Conservation (phyloP, 35 echinoderm and acorn worm genomes). For the Heliocidaris tuberculata region DNA sequence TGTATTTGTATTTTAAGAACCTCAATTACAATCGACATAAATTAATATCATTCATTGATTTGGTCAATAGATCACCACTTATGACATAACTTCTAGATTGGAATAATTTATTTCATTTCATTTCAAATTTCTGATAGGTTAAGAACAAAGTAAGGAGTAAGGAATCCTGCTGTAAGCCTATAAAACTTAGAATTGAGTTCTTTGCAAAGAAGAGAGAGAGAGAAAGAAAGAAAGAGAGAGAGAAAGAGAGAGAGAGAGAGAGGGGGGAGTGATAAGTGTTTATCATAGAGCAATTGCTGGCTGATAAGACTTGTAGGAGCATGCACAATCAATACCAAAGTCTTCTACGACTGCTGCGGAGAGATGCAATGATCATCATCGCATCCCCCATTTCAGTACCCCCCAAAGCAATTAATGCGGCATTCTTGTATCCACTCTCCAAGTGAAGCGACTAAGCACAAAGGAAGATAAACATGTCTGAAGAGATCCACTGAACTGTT, state of each 20-base stretch:
- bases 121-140: no score
- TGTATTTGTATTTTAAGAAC: no score
- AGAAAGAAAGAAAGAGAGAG: not conserved
- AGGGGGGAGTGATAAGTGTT: no score
- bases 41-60: no score
- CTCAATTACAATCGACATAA: no score
- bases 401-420: not conserved
- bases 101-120: no score
- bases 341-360: not conserved
- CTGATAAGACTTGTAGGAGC: not conserved
- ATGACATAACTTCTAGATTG: no score
- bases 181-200: no score
- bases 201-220: not conserved
- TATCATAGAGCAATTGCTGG: not conserved
- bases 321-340: not conserved
- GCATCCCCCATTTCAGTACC: not conserved
- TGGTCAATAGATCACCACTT: no score
- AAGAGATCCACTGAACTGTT: not conserved
- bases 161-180: no score
- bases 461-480: not conserved
- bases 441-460: not conserved
- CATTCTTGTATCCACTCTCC: not conserved
- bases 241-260: not conserved
- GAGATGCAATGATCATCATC: not conserved
- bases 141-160: no score